Evolutionary conservation across 92 coral and sea anemone genomes (phyloP).

Genomic region (Heliopora coerulea): DNA sequence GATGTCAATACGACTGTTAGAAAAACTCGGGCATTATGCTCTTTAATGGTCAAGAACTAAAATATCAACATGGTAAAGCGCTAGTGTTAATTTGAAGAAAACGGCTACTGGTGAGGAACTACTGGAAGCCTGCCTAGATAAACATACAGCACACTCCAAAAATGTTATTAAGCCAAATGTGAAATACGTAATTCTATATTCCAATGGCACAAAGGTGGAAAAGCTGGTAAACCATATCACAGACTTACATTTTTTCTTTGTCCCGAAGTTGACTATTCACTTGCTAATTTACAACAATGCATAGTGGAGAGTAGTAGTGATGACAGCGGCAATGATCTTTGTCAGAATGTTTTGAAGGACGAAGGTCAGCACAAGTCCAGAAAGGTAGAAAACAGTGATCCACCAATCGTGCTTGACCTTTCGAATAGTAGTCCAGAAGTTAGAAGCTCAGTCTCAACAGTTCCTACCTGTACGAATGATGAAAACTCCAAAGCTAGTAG

Average conservation of each 20-base stretch:
- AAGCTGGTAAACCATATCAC: slow-evolving; percentile 47
- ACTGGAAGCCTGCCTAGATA: slow-evolving; percentile 9
- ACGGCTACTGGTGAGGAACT: slow-evolving; percentile 26
- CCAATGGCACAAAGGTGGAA: slow-evolving; percentile 46
- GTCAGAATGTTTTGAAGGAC: neutral
- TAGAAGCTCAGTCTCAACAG: neutral
- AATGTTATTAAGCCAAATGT: slow-evolving; percentile 29
- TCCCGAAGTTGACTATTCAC: slow-evolving; percentile 30
- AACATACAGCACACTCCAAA: slow-evolving; percentile 48
- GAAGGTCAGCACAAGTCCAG: slow-evolving; percentile 18
- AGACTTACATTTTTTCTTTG: slow-evolving; percentile 33
- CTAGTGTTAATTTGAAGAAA: slow-evolving; percentile 24
- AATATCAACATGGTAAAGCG: slow-evolving; percentile 14
- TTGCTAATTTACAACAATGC: slow-evolving; percentile 29
- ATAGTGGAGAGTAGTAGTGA: neutral
- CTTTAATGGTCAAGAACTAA: slow-evolving; percentile 28
- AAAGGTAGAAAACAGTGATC: slow-evolving; percentile 15
- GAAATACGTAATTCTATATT: slow-evolving; percentile 36
- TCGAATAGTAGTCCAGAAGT: slow-evolving; percentile 7
- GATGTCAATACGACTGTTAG: slow-evolving; percentile 13
- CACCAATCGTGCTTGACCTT: slow-evolving; percentile 21
- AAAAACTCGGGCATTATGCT: slow-evolving; percentile 29
- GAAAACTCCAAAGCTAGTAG: slow-evolving; percentile 15
- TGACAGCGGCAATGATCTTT: slow-evolving; percentile 5
- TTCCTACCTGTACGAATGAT: neutral